Evolutionary conservation across 2,888 invertebrate genomes (phyloP), one percentile per base, ranked within the genome.

Genomic region (Lathronympha strigana): DNA sequence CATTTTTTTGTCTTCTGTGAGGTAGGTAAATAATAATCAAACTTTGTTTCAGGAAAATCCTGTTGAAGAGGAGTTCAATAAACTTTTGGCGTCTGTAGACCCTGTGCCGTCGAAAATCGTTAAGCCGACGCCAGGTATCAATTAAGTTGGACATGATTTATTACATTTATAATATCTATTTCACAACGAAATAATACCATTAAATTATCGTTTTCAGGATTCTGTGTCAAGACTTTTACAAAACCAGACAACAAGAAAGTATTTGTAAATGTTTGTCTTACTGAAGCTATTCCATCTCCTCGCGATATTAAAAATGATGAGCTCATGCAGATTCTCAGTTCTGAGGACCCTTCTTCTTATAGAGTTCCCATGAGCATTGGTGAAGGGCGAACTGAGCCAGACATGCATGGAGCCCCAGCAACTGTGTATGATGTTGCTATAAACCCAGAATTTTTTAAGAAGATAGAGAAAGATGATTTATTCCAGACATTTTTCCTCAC

Each of bases 361-460:
- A 92, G 95, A 68, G 95, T 98, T 49, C 98, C 98, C 0, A 96
- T 98, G 96, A 98, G 98, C 81, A 95, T 98, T 70, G 97, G 97
- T 0, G 95, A 96, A 78, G 94, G 96, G 4, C 95, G 95, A 72
- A 93, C 93, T 5, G 97, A 97, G 77, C 86, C 90, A 21, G 98
- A 98, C 81, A 97, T 97, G 82, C 93, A 94, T 58, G 96, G 96
- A 31, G 90, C 93, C 21, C 93, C 94, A 0, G 95, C 95, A 38
- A 94, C 94, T 66, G 96, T 94, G 0, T 97, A 96, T 79, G 98
- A 98, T 84, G 94, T 98, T 28, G 96, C 97, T 2, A 94, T 98
- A 33, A 96, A 97, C 84, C 93, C 96, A 2, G 87, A 89, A 1
- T 98, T 97, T 77, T 95, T 95, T 76, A 90, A 93, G 31, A 97